Evolutionary conservation across 2,797 vertebrate species (phyloP).

Genomic region (Botia kubotai): DNA sequence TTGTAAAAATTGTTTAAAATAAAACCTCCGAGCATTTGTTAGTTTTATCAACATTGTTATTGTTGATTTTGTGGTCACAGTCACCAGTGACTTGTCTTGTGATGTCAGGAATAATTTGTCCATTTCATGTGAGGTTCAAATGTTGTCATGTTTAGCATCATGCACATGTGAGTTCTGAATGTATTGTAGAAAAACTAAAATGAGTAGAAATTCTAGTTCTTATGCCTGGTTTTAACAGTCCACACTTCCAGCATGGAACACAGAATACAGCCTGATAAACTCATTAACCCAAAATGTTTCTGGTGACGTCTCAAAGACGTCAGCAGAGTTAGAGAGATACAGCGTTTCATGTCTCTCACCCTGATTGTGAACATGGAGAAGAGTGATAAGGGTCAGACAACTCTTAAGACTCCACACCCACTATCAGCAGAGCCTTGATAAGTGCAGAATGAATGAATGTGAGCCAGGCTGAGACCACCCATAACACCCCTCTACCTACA

Average conservation of each 20-base stretch:
- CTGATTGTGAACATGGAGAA: background rate
- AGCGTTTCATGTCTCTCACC: background rate
- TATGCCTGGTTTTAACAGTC: too few species aligned
- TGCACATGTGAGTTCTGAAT: too few species aligned
- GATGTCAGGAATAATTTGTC: background rate
- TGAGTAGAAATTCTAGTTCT: too few species aligned
- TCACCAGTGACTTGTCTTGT: background rate
- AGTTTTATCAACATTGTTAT: too few species aligned
- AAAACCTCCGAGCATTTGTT: too few species aligned
- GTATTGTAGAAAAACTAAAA: too few species aligned
- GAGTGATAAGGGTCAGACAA: constrained; percentile 53
- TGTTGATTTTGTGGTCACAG: background rate
- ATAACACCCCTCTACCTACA: background rate
- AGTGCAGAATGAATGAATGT: constrained; percentile 11
- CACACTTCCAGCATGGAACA: too few species aligned
- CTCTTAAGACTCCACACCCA: constrained; percentile 55
- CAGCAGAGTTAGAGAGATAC: background rate
- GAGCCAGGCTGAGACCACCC: background rate
- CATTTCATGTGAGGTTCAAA: background rate
- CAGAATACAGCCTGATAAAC: background rate
- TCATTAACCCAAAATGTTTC: background rate
- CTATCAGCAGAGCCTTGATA: constrained; percentile 50
- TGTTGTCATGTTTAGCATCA: background rate
- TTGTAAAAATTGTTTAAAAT: background rate
- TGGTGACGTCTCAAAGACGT: background rate